Evolutionary conservation across 2,113 vertebrate species (phyloP).

Genomic region (Progne subis): DNA sequence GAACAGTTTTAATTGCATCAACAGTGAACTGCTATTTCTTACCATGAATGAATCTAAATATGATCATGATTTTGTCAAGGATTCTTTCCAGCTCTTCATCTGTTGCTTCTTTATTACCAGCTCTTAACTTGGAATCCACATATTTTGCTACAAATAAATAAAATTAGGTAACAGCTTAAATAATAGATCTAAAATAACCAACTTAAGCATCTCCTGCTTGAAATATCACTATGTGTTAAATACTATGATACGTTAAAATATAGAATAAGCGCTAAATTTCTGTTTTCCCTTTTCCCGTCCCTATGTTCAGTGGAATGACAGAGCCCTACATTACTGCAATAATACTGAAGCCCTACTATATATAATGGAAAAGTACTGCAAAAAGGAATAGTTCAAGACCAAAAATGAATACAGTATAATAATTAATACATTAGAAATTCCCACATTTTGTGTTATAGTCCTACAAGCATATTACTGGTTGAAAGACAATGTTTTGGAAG

Average conservation of each 20-base stretch:
- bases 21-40: not conserved
- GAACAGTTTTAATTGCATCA: not conserved
- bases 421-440: not conserved
- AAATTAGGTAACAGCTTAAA: constrained; percentile 17
- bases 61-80: constrained; percentile 86
- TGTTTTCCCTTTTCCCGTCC: not conserved
- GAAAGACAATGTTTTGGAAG: constrained; percentile 30
- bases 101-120: constrained; percentile 85
- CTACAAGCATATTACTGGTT: not conserved
- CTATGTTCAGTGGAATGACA: not conserved
- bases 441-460: not conserved
- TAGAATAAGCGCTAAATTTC: not conserved
- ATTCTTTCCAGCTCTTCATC: constrained; percentile 85
- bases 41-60: constrained; percentile 86
- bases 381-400: not conserved
- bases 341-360: not conserved
- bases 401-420: not conserved
- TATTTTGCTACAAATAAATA: constrained; percentile 78
- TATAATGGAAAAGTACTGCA: not conserved
- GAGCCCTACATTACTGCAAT: not conserved
- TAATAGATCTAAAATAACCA: not conserved
- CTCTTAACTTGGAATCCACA: constrained; percentile 82
- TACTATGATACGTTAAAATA: not conserved
- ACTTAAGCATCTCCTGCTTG: not conserved
- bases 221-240: not conserved